Percentiles rank a stretch among this genome's conserved stretches.
phyloP scores from a whole-genome alignment of 2,797 vertebrate species.

The Characodon lateralis region DNA sequence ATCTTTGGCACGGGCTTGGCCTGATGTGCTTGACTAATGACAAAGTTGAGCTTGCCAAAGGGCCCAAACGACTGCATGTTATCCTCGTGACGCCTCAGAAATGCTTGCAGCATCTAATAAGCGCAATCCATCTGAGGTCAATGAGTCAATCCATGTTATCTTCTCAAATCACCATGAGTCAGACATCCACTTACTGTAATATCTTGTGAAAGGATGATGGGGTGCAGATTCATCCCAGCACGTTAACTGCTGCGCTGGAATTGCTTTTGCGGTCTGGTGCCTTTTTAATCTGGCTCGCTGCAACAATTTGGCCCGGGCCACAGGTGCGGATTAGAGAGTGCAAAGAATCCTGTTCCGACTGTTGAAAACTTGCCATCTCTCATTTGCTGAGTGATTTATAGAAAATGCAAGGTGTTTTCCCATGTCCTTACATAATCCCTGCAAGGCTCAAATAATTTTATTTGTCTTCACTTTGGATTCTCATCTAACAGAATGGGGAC shows the following conservation, averaged over 20 bases:
- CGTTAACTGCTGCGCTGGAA: conserved; percentile 47
- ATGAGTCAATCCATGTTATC: conserved; percentile 69
- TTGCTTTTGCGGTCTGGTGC: conserved; percentile 59
- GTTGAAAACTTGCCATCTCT: conserved; percentile 74
- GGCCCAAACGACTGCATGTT: conserved; percentile 52
- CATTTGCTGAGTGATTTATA: conserved; percentile 75
- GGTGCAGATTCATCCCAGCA: conserved; percentile 57
- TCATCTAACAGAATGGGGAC: conserved; percentile 46
- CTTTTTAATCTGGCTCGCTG: conserved; percentile 62
- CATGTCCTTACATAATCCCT: conserved; percentile 64
- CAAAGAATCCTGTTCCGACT: conserved; percentile 66
- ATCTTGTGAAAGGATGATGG: conserved; percentile 67
- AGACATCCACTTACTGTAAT: conserved; percentile 73
- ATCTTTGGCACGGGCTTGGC: conserved; percentile 55
- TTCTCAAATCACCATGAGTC: conserved; percentile 64
- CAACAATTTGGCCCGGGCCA: conserved; percentile 25
- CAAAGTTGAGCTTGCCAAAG: conserved; percentile 54
- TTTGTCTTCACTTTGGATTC: conserved; percentile 68
- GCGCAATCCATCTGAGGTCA: conserved; percentile 59
- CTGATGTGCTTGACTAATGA: conserved; percentile 68
- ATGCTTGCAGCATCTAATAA: conserved; percentile 51
- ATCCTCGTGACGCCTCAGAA: conserved; percentile 61
- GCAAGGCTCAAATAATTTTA: conserved; percentile 64
- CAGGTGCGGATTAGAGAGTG: conserved; percentile 62
- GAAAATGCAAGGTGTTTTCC: conserved; percentile 68